A percentile compares a stretch with the other conserved stretches of the same genome.
These are phyloP conservation scores for Channa striata DNA, from an alignment of 2,797 vertebrate genomes.

Conservation along the genomic window DNA sequence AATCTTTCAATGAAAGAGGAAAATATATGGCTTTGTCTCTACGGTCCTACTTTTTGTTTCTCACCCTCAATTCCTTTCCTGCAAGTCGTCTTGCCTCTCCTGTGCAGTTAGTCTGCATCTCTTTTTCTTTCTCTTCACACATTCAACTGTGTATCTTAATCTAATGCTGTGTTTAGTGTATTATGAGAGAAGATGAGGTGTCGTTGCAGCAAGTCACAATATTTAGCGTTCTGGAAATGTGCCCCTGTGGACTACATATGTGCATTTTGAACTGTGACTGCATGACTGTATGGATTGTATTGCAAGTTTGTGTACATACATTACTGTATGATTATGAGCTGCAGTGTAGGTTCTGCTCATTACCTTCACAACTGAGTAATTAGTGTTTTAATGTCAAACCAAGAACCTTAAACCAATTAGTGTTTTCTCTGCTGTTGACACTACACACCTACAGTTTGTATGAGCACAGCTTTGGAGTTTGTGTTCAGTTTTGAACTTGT, in stretches of 20 bases:
- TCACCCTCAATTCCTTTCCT: constrained; percentile 20
- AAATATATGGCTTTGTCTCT: constrained; percentile 46
- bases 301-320: not conserved
- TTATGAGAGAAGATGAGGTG: constrained; percentile 56
- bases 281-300: constrained; percentile 3
- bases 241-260: constrained; percentile 40
- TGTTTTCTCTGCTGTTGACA: not conserved
- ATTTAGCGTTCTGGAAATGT: constrained; percentile 39
- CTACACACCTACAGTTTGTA: constrained; percentile 8
- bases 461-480: constrained; percentile 4
- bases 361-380: not conserved
- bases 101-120: not conserved
- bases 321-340: not conserved
- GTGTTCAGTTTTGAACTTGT: constrained; percentile 28
- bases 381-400: constrained; percentile 9
- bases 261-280: constrained; percentile 2
- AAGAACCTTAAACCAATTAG: constrained; percentile 25
- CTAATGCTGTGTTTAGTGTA: constrained; percentile 56
- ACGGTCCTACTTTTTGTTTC: constrained; percentile 41
- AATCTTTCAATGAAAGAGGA: constrained; percentile 55
- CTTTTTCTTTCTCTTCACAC: constrained; percentile 9
- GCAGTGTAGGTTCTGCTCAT: constrained; percentile 10
- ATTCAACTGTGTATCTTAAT: constrained; percentile 36
- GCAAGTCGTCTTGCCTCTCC: not conserved
- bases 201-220: constrained; percentile 64